Percentiles rank a stretch among this genome's conserved stretches.
Conservation (phyloP, 2,797 vertebrate genomes). For the Schizopygopsis pylzovi region DNA sequence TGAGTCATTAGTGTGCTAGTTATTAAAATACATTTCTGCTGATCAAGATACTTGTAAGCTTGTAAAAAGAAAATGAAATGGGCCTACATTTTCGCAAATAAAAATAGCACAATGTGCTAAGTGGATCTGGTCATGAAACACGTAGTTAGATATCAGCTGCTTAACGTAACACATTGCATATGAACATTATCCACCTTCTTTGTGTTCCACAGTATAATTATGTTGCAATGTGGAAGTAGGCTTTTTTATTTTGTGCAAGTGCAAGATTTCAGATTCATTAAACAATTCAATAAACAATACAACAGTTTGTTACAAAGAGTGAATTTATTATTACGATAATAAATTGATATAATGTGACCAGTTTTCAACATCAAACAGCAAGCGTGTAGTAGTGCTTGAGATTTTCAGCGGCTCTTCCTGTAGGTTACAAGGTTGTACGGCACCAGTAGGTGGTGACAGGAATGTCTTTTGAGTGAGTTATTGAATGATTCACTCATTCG, state of each 20-base stretch:
- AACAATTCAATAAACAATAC: background rate
- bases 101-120: background rate
- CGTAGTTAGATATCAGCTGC: background rate
- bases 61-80: background rate
- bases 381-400: background rate
- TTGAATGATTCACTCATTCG: background rate
- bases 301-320: background rate
- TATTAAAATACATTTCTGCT: background rate
- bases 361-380: background rate
- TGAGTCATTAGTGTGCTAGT: background rate
- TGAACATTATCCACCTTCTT: background rate
- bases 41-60: background rate
- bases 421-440: background rate
- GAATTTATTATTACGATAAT: background rate
- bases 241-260: no score
- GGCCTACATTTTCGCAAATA: background rate
- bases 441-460: background rate
- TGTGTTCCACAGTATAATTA: background rate
- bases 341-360: background rate
- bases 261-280: background rate
- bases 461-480: background rate
- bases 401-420: background rate
- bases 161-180: background rate
- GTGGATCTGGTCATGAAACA: background rate
- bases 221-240: background rate